These are phyloP conservation scores for Papilio helenus DNA, from an alignment of 1,140 invertebrate species.

Conservation along the genomic window DNA sequence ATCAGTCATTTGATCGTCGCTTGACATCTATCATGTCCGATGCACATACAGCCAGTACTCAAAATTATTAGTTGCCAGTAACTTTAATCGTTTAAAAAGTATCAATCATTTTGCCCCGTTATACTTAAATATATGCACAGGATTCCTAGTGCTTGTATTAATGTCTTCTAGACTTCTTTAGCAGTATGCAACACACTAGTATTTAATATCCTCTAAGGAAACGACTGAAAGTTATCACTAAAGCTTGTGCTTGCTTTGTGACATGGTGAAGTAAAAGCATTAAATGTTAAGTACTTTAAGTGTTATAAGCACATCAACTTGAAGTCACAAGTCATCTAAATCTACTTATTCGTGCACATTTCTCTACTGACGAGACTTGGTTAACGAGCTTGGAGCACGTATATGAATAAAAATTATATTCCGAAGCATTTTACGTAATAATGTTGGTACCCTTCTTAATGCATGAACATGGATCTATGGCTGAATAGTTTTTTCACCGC, in stretches of 20 bases:
- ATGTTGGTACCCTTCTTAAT: background rate
- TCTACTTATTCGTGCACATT: slow-evolving; percentile 25
- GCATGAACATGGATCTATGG: background rate
- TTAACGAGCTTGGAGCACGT: background rate
- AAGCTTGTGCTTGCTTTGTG: background rate
- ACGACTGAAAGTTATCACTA: background rate
- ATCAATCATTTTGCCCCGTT: too few relatives aligned
- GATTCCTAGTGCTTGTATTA: too few relatives aligned
- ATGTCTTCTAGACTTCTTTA: too few relatives aligned
- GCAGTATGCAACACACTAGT: background rate
- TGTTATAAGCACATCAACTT: background rate
- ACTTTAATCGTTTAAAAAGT: too few relatives aligned
- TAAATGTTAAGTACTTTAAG: slow-evolving; percentile 2
- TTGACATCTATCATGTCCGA: too few relatives aligned
- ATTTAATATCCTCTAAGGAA: background rate
- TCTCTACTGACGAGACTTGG: background rate
- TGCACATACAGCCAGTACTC: too few relatives aligned
- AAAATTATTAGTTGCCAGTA: too few relatives aligned
- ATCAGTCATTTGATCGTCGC: too few relatives aligned
- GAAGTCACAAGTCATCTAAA: slow-evolving; percentile 6
- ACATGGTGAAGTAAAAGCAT: background rate
- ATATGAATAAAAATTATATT: background rate
- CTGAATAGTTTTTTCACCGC: too few relatives aligned
- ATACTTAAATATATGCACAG: too few relatives aligned
- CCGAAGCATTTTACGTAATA: background rate